Conservation (phyloP, 2,888 invertebrate species). For the Cantharis lateralis region DNA sequence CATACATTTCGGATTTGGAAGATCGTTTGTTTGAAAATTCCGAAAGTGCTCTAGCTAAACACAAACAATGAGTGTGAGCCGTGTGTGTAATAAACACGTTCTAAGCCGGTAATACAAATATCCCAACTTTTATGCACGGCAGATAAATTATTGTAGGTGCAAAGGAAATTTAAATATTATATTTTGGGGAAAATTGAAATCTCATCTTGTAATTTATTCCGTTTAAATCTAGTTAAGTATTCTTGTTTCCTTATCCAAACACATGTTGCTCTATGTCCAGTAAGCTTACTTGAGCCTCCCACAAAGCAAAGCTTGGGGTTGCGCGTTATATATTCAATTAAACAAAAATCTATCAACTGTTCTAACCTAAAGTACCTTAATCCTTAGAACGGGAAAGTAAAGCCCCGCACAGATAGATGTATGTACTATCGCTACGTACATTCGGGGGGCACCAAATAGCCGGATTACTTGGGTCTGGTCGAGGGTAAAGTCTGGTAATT, state of each 20-base stretch:
- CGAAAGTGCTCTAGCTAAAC: background rate
- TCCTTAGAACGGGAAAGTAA: conserved; percentile 47
- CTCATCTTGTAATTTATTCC: conserved; percentile 16
- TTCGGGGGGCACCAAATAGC: conserved; percentile 47
- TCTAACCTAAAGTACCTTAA: conserved; percentile 57
- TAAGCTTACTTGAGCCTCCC: conserved; percentile 52
- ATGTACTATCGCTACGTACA: conserved; percentile 38
- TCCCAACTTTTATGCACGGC: background rate
- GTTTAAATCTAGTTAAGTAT: conserved; percentile 38
- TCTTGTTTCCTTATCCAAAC: conserved; percentile 50
- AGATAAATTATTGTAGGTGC: background rate
- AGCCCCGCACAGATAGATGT: conserved; percentile 42
- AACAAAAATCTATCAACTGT: conserved; percentile 68
- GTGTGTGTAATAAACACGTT: background rate
- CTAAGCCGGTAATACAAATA: background rate
- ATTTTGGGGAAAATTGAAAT: conserved; percentile 1
- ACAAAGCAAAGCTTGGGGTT: conserved; percentile 50
- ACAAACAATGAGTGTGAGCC: background rate
- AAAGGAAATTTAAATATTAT: background rate
- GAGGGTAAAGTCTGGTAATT: conserved; percentile 53
- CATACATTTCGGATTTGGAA: background rate
- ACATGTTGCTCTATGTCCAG: conserved; percentile 55
- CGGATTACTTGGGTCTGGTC: conserved; percentile 50
- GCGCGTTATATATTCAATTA: conserved; percentile 73
- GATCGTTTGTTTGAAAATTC: background rate